Base-by-base conservation (phyloP, 2,888 invertebrate genomes). In the Papilio elwesi region DNA sequence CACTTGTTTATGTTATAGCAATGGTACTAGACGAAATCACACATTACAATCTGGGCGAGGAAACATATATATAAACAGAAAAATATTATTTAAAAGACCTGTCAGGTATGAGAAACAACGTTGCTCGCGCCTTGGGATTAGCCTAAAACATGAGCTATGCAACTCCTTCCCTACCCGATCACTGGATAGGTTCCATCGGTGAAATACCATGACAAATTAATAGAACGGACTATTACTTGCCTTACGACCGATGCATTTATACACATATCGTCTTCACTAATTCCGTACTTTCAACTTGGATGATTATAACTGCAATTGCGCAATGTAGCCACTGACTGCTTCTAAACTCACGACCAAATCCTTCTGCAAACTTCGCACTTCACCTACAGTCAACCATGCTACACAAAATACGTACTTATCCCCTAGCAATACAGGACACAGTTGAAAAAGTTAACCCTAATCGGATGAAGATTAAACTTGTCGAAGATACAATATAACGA, bases 271-370 rank as follows among this genome's bases (percentile, higher is more conserved):
- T 77, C 79, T 82, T 77, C 79, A 79, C 87, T 90, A 90, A 92
- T 92, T 92, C 87, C 83, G 88, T 88, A 90, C 91, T 92, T 92
- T 92, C 92, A 82, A 89, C 89, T 86, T 85, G 83, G 87, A 87
- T 90, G 92, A 92, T 93, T 92, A 92, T 86, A 88, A 87, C 81
- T 83, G 79, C 76, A 78, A 86, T 92, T 92, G 91, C 92, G 88
- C 87, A 93, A 93, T 82, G 77, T 79, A 80, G 80, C 80, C 83
- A 82, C 86, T 85, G 82, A 89, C 86, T 87, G 87, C 90, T 88
- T 91, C 90, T 90, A 87, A 86, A 91, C 93, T 92, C 92, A 93
- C 93, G 92, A 93, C 81, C 87, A 85, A 85, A 86, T 79, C 80
- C 81, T 78, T 81, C 72, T 75, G 82, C 87, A 79, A 86, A 80